Conservation (phyloP, 1,140 invertebrate species). For the Armadillidium nasatum region DNA sequence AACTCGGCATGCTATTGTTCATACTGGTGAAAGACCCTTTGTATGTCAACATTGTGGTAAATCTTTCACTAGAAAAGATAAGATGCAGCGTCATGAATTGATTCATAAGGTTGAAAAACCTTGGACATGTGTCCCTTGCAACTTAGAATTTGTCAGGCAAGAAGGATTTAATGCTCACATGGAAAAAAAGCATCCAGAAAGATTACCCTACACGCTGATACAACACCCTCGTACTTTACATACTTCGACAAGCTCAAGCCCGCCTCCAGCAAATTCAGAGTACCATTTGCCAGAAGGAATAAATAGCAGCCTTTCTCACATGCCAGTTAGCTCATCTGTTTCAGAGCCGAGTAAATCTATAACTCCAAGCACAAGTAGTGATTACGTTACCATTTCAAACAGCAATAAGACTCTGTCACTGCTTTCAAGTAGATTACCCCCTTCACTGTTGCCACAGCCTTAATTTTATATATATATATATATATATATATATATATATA, state of each 20-base stretch:
- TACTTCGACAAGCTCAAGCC: not conserved
- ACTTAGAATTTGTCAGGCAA: conserved; percentile 25
- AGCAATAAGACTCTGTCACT: not conserved
- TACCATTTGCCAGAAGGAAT: not conserved
- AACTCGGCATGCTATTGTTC: conserved; percentile 49
- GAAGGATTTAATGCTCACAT: conserved; percentile 28
- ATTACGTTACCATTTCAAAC: not conserved
- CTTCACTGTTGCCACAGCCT: not conserved
- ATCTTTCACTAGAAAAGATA: conserved; percentile 36
- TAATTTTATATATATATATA: conserved; percentile 8
- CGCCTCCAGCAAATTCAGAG: not conserved
- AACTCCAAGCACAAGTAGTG: not conserved
- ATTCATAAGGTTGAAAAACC: conserved; percentile 29
- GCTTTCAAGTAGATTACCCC: not conserved
- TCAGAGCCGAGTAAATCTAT: not conserved
- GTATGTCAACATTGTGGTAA: conserved; percentile 37
- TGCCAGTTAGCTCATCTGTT: not conserved
- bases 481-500: conserved; percentile 13
- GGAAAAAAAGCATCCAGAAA: conserved; percentile 29
- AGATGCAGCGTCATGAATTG: conserved; percentile 26
- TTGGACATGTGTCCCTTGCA: conserved; percentile 28
- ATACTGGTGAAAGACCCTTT: conserved; percentile 49
- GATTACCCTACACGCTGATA: conserved; percentile 26
- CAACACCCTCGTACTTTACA: conserved; percentile 12
- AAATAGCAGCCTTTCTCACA: not conserved